These are phyloP conservation scores for Drosophila engyochracea DNA, from an alignment of 2,888 invertebrate species.

Conservation along the genomic window DNA sequence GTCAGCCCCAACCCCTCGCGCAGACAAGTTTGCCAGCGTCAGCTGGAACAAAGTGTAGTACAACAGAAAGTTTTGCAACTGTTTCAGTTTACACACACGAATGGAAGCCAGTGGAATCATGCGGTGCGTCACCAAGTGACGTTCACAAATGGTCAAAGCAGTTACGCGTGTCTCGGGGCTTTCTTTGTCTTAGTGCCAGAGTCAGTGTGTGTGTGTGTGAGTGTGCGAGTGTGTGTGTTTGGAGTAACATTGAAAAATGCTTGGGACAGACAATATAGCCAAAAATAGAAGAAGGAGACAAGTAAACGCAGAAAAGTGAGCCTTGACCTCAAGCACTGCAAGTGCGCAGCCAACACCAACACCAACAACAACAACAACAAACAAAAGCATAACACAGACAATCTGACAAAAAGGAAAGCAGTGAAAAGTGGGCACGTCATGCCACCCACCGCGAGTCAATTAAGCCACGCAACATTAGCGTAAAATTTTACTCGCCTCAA, in stretches of 20 bases:
- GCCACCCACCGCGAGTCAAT: constrained; percentile 48
- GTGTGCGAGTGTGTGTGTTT: constrained; percentile 18
- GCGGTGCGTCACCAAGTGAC: constrained; percentile 76
- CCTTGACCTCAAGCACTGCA: constrained; percentile 73
- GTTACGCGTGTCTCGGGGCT: constrained; percentile 40
- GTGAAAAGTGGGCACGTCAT: constrained; percentile 34
- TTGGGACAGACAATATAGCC: constrained; percentile 43
- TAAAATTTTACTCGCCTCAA: constrained; percentile 23
- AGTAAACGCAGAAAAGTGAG: constrained; percentile 38
- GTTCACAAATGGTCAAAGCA: constrained; percentile 58
- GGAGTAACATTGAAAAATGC: constrained; percentile 59
- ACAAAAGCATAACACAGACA: constrained; percentile 17
- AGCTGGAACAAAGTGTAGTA: constrained; percentile 51
- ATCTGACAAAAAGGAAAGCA: constrained; percentile 13
- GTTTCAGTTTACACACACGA: constrained; percentile 51
- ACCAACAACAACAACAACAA: constrained; percentile 11
- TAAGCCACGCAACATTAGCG: constrained; percentile 28
- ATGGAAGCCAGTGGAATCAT: constrained; percentile 55
- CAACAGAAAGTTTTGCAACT: constrained; percentile 51
- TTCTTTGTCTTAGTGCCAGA: constrained; percentile 12
- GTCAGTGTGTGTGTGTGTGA: constrained; percentile 13
- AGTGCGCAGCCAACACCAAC: constrained; percentile 28
- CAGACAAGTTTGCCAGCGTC: constrained; percentile 20
- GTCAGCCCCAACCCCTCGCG: constrained; percentile 4
- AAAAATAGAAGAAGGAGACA: constrained; percentile 14